These are phyloP conservation scores for Dasysyrphus tricinctus DNA, from an alignment of 2,888 invertebrate species.

Conservation along the genomic window DNA sequence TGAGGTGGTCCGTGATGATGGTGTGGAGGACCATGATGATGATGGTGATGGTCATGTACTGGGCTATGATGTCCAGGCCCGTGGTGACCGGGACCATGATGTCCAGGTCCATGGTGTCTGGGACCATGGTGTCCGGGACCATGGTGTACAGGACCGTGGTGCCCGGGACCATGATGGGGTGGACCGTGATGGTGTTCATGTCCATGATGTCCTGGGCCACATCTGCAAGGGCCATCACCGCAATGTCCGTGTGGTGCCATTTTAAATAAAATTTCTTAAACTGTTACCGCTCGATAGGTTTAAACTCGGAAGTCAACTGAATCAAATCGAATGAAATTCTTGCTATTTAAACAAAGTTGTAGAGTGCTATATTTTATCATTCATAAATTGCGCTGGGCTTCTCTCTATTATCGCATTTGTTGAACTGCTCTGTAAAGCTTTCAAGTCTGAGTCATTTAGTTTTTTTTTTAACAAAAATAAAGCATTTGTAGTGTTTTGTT, in stretches of 20 bases:
- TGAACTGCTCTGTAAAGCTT: conserved; percentile 24
- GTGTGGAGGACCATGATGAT: conserved; percentile 62
- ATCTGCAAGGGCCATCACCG: conserved; percentile 18
- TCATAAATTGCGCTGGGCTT: neutral
- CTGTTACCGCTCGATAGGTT: neutral
- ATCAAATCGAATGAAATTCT: neutral
- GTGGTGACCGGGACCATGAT: conserved; percentile 20
- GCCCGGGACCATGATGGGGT: neutral
- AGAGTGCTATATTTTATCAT: neutral
- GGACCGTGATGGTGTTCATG: conserved; percentile 20
- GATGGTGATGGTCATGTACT: conserved; percentile 32
- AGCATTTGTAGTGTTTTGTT: neutral
- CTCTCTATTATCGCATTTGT: conserved; percentile 5
- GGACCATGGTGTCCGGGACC: conserved; percentile 23
- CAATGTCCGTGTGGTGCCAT: conserved; percentile 44
- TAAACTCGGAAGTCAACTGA: conserved; percentile 30
- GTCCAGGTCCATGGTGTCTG: conserved; percentile 7
- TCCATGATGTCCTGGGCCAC: neutral
- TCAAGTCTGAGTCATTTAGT: neutral
- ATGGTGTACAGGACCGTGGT: neutral
- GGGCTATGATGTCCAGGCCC: conserved; percentile 24
- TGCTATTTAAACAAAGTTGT: conserved; percentile 31
- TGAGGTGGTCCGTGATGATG: conserved; percentile 59
- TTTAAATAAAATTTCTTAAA: neutral
- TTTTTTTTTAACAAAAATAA: neutral